Evolutionary conservation across 2,113 vertebrate species (phyloP).

Genomic region (Candoia aspera): DNA sequence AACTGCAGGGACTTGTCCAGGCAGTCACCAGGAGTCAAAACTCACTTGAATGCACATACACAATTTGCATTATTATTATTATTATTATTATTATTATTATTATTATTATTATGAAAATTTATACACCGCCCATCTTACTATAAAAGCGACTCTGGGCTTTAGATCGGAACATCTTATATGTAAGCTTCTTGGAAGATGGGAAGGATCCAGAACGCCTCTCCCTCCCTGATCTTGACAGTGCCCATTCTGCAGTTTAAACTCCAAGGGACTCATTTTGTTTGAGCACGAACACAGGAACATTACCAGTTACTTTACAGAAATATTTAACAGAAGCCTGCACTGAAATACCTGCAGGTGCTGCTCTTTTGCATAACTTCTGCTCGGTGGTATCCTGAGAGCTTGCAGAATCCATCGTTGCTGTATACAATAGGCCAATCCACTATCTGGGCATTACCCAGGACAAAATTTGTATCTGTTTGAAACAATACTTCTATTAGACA

Average conservation of each 20-base stretch:
- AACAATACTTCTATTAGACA: conserved; percentile 60
- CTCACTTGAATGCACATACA: neutral
- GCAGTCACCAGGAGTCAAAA: neutral
- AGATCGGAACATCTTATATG: neutral
- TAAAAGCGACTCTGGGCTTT: neutral
- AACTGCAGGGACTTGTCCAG: too few relatives aligned
- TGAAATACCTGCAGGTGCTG: conserved; percentile 94
- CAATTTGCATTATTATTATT: neutral
- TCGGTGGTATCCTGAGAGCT: conserved; percentile 92
- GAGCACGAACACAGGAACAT: conserved; percentile 38
- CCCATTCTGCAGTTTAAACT: neutral
- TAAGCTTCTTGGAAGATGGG: neutral
- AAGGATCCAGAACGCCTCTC: neutral
- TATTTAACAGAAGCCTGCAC: conserved; percentile 57
- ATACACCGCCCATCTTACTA: too few relatives aligned
- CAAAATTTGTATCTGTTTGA: conserved; percentile 93
- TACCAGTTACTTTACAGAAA: conserved; percentile 48
- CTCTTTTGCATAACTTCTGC: conserved; percentile 99
- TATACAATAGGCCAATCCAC: conserved; percentile 98
- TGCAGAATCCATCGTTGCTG: conserved; percentile 98
- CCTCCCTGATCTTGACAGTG: neutral
- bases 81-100: too few relatives aligned
- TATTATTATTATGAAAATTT: too few relatives aligned
- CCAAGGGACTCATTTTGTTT: conserved; percentile 2
- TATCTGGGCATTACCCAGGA: conserved; percentile 97